Evolutionary conservation across 2,113 vertebrate genomes (phyloP).

Genomic region (Erythrocebus patas): DNA sequence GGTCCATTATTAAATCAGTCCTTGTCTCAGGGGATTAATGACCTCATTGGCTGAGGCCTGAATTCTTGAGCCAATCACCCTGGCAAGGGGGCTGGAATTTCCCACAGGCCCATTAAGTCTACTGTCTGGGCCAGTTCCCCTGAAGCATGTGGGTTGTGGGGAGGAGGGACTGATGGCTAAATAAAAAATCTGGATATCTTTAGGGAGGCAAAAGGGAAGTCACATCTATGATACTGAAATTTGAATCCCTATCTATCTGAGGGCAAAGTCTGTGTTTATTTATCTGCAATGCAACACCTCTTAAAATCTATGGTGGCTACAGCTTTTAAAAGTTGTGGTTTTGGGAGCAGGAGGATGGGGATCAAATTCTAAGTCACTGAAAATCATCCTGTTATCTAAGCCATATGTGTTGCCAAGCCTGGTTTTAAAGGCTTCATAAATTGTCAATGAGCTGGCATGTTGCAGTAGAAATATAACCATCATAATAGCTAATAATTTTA

Average conservation of each 20-base stretch:
- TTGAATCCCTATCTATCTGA: neutral
- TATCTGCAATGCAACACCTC: neutral
- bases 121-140: neutral
- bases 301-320: neutral
- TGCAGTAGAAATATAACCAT: neutral
- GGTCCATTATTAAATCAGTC: neutral
- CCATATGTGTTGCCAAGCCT: neutral
- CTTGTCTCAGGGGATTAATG: neutral
- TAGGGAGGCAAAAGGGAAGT: neutral
- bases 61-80: neutral
- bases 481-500: neutral
- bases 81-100: neutral
- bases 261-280: neutral
- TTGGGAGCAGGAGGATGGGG: neutral
- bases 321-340: neutral
- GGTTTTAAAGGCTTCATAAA: neutral
- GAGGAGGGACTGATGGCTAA: neutral
- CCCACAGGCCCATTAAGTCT: neutral
- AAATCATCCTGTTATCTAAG: neutral
- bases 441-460: neutral
- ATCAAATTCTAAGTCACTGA: neutral
- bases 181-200: neutral
- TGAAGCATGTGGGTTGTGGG: neutral
- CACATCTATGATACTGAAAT: neutral
- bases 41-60: neutral